A percentile compares a stretch with the other conserved stretches of the same genome.
Conservation (phyloP, 2,888 invertebrate genomes). For the Leptopterna dolabrata region DNA sequence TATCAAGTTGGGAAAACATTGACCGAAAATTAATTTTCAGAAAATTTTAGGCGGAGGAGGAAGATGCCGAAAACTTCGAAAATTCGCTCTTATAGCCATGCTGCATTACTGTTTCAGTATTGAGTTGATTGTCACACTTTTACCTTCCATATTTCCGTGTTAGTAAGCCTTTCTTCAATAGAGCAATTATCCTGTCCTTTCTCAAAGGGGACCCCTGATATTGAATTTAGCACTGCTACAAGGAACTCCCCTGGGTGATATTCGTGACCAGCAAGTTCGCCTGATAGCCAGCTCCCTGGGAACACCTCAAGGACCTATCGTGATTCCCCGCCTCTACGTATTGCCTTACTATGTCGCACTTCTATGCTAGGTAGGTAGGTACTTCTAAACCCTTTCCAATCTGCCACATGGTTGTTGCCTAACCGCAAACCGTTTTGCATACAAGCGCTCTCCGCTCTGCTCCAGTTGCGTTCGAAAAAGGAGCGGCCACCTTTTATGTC, state of each 20-base stretch:
- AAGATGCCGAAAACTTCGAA: no score
- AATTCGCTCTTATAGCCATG: no score
- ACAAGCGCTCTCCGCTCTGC: not conserved
- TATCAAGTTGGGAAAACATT: no score
- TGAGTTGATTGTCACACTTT: not conserved
- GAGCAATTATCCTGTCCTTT: not conserved
- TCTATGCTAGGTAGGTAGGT: no score
- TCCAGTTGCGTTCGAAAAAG: not conserved
- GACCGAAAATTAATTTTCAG: no score
- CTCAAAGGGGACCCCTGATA: not conserved
- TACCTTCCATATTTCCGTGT: not conserved
- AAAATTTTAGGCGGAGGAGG: no score
- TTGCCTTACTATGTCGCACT: not conserved
- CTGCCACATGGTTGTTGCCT: not conserved
- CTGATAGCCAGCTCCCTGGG: not conserved
- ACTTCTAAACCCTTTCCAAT: not conserved
- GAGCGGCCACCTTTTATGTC: not conserved
- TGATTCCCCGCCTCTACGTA: not conserved
- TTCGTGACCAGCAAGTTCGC: not conserved
- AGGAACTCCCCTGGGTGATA: not conserved
- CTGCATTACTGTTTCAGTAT: no score
- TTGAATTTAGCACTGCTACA: not conserved
- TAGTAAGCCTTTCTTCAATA: not conserved
- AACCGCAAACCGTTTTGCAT: constrained; percentile 4
- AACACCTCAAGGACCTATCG: constrained; percentile 30